Evolutionary conservation across 2,888 invertebrate genomes (phyloP), one percentile per base, ranked within the genome.

Genomic region (Aplocera efformata): DNA sequence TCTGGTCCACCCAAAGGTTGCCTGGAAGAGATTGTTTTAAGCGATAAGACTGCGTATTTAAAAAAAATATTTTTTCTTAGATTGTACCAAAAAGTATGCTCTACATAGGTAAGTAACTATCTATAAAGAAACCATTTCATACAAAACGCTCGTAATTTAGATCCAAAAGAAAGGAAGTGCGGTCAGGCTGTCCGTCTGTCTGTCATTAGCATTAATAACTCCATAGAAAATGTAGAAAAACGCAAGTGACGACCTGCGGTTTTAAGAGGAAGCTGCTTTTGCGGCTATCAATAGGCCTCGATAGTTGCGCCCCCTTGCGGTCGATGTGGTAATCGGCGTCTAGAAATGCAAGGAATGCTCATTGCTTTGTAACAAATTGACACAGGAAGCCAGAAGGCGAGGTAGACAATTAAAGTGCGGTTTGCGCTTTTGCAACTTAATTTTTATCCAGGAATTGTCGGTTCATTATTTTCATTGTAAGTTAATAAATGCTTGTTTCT

Each of bases 131-230:
- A 17, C 5, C 13, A 17, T 17, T n/a, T 6, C 6, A 10, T 37
- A 55, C 50, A 65, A 62, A 57, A 56, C 57, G 35, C 37, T 35
- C 54, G 62, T 49, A 29, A 31, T 33, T 23, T 31, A 21, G 21
- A 21, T 39, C 17, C 9, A 32, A 58, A 57, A 63, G 53, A 63
- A 67, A 72, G 74, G 72, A 74, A 77, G 69, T 76, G 75, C 61
- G 73, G 78, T 81, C 64, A 62, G 74, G 25, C 39, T 29, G 39
- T 35, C 67, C 53, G 68, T 53, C 54, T 42, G 62, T 60, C 60
- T 61, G 64, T 73, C 76, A 82, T 84, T 83, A 84, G 67, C 67
- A 66, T 71, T 84, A 84, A 84, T 83, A 82, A 81, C 81, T 79
- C 76, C 75, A 78, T 76, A 75, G 57, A 66, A 66, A 68, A 69